Conservation (phyloP, 2,888 invertebrate species). For the Metellina segmentata region DNA sequence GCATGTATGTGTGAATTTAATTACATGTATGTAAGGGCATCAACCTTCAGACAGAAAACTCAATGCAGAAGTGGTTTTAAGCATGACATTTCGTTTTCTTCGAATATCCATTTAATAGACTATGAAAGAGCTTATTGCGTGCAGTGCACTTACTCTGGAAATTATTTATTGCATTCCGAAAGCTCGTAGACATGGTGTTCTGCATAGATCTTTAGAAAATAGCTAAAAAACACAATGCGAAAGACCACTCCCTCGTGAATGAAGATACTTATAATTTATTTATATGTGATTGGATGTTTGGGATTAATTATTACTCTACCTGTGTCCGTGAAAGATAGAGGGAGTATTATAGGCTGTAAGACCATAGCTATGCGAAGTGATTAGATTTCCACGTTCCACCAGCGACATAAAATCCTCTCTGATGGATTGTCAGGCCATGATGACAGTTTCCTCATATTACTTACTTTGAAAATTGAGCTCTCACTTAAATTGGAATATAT, state of each 20-base stretch:
- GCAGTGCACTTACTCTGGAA: slow-evolving; percentile 11
- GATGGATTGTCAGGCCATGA: neutral
- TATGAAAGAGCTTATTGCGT: slow-evolving; percentile 28
- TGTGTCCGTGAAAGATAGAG: neutral
- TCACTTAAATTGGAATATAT: no score
- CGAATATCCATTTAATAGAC: slow-evolving; percentile 34
- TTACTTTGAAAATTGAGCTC: neutral
- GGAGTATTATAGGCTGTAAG: neutral
- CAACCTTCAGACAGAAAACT: neutral
- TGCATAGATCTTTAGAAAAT: neutral
- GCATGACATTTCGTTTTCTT: slow-evolving; percentile 3
- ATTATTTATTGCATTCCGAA: slow-evolving; percentile 46
- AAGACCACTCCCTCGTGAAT: slow-evolving; percentile 45
- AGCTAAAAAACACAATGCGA: slow-evolving; percentile 4
- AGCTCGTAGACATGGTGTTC: slow-evolving; percentile 7
- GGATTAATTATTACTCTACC: neutral
- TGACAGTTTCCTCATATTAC: neutral
- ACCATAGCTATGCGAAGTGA: neutral
- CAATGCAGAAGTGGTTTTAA: slow-evolving; percentile 15
- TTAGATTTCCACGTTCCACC: neutral
- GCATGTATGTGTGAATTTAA: no score
- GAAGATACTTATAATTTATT: neutral
- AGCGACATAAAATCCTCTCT: neutral
- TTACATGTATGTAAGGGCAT: no score
- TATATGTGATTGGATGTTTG: neutral